Conservation (phyloP, 2,113 vertebrate genomes). For the Sander vitreus region DNA sequence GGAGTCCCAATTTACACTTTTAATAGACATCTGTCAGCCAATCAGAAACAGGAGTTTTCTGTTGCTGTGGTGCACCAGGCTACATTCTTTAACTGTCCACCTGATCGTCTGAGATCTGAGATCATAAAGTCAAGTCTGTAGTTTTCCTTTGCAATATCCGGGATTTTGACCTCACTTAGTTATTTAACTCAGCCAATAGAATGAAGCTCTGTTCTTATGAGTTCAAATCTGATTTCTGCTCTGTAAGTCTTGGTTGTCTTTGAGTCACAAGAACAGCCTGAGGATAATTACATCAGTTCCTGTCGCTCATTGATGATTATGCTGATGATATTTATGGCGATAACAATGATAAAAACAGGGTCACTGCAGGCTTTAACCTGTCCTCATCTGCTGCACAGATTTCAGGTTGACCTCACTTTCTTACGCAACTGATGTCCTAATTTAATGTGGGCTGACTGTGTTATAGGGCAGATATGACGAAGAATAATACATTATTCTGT, state of each 20-base stretch:
- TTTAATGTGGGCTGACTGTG: constrained; percentile 36
- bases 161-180: not conserved
- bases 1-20: not conserved
- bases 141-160: not conserved
- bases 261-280: not conserved
- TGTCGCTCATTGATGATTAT: not conserved
- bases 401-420: constrained; percentile 30
- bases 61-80: not conserved
- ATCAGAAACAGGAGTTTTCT: constrained; percentile 6
- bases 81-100: not conserved
- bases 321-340: not conserved
- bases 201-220: not conserved
- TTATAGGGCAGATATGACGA: not conserved
- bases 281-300: not conserved
- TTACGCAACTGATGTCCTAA: constrained; percentile 17
- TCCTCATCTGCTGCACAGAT: constrained; percentile 18
- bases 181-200: not conserved
- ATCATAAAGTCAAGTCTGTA: not conserved
- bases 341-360: constrained; percentile 17
- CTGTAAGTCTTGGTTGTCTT: not conserved
- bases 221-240: not conserved
- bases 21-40: not conserved
- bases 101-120: not conserved
- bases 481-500: constrained; percentile 9
- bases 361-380: constrained; percentile 9